These are phyloP conservation scores for Acanthiza pusilla DNA, from an alignment of 2,797 vertebrate genomes.

Conservation along the genomic window DNA sequence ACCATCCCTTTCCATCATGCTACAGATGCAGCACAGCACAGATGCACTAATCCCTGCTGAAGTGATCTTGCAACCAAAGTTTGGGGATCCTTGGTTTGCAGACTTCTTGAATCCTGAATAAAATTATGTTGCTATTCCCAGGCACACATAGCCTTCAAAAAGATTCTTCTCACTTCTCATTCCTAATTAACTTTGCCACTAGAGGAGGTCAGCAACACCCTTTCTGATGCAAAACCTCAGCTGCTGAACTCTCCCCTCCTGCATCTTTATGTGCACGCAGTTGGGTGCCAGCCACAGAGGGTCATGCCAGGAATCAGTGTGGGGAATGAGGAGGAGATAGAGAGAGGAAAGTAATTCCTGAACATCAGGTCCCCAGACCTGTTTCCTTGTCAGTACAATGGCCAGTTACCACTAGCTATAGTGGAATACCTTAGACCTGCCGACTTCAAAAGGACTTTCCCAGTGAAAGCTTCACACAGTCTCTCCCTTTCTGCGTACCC, in stretches of 20 bases:
- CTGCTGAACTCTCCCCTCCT: neutral
- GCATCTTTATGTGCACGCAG: neutral
- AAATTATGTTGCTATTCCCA: neutral
- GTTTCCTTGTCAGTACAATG: neutral
- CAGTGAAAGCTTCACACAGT: neutral
- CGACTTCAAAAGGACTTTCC: neutral
- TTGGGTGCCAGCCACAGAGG: neutral
- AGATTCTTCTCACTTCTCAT: neutral
- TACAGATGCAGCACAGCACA: neutral
- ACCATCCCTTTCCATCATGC: neutral
- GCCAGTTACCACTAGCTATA: neutral
- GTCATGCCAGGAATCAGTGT: neutral
- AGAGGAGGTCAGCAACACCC: neutral
- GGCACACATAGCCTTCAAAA: neutral
- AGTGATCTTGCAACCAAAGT: rapidly evolving
- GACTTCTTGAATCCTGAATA: neutral
- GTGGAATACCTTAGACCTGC: neutral
- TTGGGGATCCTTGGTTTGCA: neutral
- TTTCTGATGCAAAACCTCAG: neutral
- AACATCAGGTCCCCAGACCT: neutral
- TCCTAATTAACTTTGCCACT: neutral
- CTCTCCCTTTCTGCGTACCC: neutral
- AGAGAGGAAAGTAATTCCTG: neutral
- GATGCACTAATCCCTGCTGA: neutral
- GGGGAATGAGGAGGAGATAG: neutral